These are phyloP conservation scores for Pseudobourletiella spinata DNA, from an alignment of 1,140 invertebrate genomes.

Conservation along the genomic window DNA sequence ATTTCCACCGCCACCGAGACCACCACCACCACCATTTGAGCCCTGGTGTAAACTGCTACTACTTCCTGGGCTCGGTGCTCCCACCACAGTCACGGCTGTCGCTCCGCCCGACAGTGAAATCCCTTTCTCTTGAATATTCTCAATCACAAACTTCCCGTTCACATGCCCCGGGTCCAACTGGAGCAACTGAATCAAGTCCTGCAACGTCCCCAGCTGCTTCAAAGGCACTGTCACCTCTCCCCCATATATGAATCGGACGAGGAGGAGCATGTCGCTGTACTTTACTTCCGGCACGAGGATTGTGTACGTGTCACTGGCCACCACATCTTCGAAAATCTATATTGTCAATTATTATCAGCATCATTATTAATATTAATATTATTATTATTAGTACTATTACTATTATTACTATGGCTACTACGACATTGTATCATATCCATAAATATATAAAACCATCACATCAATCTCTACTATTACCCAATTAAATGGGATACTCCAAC, in stretches of 20 bases:
- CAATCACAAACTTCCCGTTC: conserved; percentile 36
- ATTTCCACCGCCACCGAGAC: too few species aligned
- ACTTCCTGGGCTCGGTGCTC: conserved; percentile 7
- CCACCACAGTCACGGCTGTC: conserved; percentile 12
- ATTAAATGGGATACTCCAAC: too few species aligned
- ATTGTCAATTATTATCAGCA: too few species aligned
- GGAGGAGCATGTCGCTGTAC: conserved; percentile 33
- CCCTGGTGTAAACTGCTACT: background rate
- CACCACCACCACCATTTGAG: too few species aligned
- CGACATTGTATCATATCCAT: too few species aligned
- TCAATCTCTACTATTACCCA: too few species aligned
- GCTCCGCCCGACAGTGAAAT: conserved; percentile 14
- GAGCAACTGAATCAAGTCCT: conserved; percentile 36
- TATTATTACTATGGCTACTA: too few species aligned
- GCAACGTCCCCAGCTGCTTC: conserved; percentile 34
- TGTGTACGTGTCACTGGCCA: conserved; percentile 21
- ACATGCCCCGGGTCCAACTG: conserved; percentile 34
- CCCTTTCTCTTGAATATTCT: conserved; percentile 31
- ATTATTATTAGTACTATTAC: too few species aligned
- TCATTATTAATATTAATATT: too few species aligned
- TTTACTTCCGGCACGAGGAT: conserved; percentile 34
- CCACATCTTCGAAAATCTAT: conserved; percentile 34
- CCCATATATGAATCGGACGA: conserved; percentile 36
- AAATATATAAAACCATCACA: too few species aligned
- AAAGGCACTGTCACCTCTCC: conserved; percentile 36